Evolutionary conservation across 2,888 invertebrate genomes (phyloP).

Genomic region (Synergus laeviventris): DNA sequence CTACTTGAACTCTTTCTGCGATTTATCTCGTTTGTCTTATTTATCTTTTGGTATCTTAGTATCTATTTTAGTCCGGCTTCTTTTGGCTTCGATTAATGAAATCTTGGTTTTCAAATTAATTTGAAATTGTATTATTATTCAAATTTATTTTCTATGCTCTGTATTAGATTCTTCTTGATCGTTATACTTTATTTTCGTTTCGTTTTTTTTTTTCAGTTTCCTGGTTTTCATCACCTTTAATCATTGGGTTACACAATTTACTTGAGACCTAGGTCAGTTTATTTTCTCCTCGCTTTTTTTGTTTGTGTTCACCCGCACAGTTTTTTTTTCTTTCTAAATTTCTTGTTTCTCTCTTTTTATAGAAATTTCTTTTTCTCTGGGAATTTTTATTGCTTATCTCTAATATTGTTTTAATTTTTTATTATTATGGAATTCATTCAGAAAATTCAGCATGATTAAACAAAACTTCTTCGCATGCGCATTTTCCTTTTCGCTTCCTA

Average conservation of each 20-base stretch:
- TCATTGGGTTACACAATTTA: constrained; percentile 64
- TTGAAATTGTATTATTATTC: background rate
- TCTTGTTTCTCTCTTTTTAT: background rate
- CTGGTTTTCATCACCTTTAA: constrained; percentile 64
- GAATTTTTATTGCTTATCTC: background rate
- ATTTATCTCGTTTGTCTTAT: background rate
- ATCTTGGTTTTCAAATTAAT: background rate
- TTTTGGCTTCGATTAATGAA: constrained; percentile 20
- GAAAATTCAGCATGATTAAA: background rate
- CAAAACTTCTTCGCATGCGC: background rate
- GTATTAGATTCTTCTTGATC: constrained; percentile 30
- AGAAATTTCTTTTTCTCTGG: background rate
- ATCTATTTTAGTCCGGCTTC: constrained; percentile 21
- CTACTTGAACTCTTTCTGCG: constrained; percentile 29
- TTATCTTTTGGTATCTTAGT: background rate
- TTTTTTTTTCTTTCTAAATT: background rate
- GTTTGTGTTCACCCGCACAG: background rate
- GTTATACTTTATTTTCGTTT: constrained; percentile 54
- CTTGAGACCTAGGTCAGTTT: constrained; percentile 64
- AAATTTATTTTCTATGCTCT: constrained; percentile 20
- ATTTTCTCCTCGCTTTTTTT: constrained; percentile 53
- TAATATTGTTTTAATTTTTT: background rate
- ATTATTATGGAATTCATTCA: background rate
- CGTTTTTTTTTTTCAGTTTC: constrained; percentile 66
- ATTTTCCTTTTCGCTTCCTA: background rate